Evolutionary conservation across 64 coral and sea anemone species (phyloP), one percentile per base, ranked within the genome.

Genomic region (Pocillopora verrucosa): DNA sequence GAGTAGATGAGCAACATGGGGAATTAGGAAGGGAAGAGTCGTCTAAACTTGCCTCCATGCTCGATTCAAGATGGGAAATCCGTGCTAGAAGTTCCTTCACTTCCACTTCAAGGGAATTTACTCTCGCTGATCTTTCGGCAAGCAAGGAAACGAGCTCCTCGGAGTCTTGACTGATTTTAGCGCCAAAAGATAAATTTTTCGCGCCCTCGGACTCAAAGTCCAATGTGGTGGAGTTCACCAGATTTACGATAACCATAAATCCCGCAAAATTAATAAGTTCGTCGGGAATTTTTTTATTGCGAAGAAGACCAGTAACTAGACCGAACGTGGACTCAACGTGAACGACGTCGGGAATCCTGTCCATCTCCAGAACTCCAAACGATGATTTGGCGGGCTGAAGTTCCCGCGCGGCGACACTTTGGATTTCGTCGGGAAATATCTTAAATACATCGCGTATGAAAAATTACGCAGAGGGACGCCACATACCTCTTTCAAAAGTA

Each of bases 401-500:
- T 80, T 89, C 59, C 61, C 63, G 30, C 74, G 57, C 9, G 56
- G 63, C 25, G 1, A 89, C 76, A 80, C 73, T 64, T 17, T 59
- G 76, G 65, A 89, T 24, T 36, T 89, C 82, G 87, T 79, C 75
- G n/a, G 76, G 61, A 89, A 89, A 65, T 41, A n/a, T 79, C 62
- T 56, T 89, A 59, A 89, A 89, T 64, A 89, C 24, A 2, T 80
- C 75, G n/a, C 36, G 68, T 17, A 58, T 81, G 10, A 25, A 45
- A 73, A 90, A 90, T 35, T 60, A 1, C 15, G 36, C 41, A 45
- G 13, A 30, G 58, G 16, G 36, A 22, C 35, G 10, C 89, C 78
- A 75, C 89, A 90, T 36, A 83, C 59, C 16, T 90, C 89, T 82
- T 82, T 74, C 10, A n/a, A 75, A 56, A 82, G 24, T 14, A 79